Percentiles rank a stretch among this genome's conserved stretches.
These are phyloP conservation scores for Silurus meridionalis DNA, from an alignment of 2,113 vertebrate species.

Conservation along the genomic window DNA sequence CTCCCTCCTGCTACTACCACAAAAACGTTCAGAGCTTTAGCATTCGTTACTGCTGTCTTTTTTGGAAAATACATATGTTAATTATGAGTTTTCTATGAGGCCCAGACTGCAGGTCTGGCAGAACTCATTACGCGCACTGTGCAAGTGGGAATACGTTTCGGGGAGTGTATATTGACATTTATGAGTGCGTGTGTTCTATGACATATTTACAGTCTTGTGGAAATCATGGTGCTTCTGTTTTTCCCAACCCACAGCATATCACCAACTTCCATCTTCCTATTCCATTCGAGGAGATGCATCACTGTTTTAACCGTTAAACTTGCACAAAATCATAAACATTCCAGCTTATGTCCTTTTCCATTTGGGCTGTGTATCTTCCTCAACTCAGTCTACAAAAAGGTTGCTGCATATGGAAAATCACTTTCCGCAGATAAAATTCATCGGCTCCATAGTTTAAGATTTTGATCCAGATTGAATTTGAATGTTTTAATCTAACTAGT, in stretches of 20 bases:
- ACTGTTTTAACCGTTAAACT: slow-evolving; percentile 12
- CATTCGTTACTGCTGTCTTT: slow-evolving; percentile 52
- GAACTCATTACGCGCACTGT: neutral
- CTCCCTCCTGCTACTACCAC: slow-evolving; percentile 64
- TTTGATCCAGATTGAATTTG: neutral
- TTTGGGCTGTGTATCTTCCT: neutral
- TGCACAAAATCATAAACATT: slow-evolving; percentile 17
- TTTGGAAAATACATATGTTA: slow-evolving; percentile 64
- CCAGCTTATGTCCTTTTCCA: slow-evolving; percentile 27
- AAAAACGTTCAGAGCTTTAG: neutral
- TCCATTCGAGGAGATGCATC: slow-evolving; percentile 22
- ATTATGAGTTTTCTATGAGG: slow-evolving; percentile 64
- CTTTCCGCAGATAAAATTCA: slow-evolving; percentile 5
- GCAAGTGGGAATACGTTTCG: neutral
- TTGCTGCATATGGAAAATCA: slow-evolving; percentile 1
- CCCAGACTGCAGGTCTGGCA: slow-evolving; percentile 39
- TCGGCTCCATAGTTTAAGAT: neutral
- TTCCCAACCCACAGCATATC: slow-evolving; percentile 9
- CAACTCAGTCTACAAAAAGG: neutral
- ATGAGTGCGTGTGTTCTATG: slow-evolving; percentile 23
- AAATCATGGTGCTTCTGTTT: slow-evolving; percentile 29
- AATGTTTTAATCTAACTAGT: neutral
- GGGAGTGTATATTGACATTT: neutral
- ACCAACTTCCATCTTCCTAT: slow-evolving; percentile 8
- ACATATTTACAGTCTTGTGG: slow-evolving; percentile 8